Evolutionary conservation across 2,113 vertebrate species (phyloP).

Genomic region (Sorex fumeus): DNA sequence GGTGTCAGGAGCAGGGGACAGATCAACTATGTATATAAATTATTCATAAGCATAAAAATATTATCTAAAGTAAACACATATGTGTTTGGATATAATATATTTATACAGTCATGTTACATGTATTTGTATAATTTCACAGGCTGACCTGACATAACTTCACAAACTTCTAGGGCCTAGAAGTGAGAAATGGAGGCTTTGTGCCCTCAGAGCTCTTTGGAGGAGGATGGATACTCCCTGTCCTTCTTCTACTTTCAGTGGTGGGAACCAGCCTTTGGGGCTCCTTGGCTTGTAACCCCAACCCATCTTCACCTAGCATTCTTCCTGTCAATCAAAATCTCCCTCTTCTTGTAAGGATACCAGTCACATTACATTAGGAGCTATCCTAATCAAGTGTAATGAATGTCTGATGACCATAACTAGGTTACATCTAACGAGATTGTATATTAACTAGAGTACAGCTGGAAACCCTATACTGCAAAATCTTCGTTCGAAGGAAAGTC

Average conservation of each 20-base stretch:
- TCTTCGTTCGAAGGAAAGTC: not conserved
- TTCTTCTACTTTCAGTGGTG: too few relatives aligned
- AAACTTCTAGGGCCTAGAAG: not conserved
- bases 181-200: not conserved
- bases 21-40: not conserved
- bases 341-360: not conserved
- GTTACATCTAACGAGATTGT: too few relatives aligned
- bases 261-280: not conserved
- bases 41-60: too few relatives aligned
- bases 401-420: too few relatives aligned
- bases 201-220: too few relatives aligned
- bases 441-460: too few relatives aligned
- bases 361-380: not conserved
- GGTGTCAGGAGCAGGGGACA: not conserved
- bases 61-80: too few relatives aligned
- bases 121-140: not conserved
- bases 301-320: not conserved
- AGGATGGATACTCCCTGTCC: not conserved
- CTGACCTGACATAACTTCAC: not conserved
- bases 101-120: too few relatives aligned
- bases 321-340: not conserved
- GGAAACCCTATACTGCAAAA: not conserved
- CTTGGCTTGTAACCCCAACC: not conserved
- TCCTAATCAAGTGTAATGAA: not conserved
- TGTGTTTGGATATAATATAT: too few relatives aligned